A percentile compares a stretch with the other conserved stretches of the same genome.
phyloP scores from a whole-genome alignment of 1,140 invertebrate species.

The Drosophila lini region DNA sequence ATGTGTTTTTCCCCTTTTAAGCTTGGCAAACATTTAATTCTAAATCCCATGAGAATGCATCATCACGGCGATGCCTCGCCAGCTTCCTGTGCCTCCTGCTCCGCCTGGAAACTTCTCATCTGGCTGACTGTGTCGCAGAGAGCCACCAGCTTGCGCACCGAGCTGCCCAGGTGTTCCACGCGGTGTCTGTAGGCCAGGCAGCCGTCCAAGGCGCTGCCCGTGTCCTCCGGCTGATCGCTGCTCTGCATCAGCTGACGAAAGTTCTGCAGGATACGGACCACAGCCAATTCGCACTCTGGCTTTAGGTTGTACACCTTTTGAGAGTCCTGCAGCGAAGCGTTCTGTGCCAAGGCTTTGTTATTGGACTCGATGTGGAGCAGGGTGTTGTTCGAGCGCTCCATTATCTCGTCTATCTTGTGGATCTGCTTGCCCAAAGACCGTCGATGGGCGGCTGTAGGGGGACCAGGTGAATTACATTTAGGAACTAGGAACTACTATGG shows the following conservation, averaged over 20 bases:
- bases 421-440: constrained; percentile 42
- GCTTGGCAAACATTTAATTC: too few relatives aligned
- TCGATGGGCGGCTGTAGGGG: constrained; percentile 33
- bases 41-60: neutral
- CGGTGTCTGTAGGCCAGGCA: constrained; percentile 45
- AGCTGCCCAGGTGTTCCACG: constrained; percentile 59
- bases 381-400: constrained; percentile 72
- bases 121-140: constrained; percentile 58
- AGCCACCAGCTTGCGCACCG: constrained; percentile 66
- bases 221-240: constrained; percentile 10
- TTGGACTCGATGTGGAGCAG: constrained; percentile 65
- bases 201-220: constrained; percentile 30
- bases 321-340: neutral
- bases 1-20: neutral
- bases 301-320: constrained; percentile 43
- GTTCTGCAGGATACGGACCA: constrained; percentile 66
- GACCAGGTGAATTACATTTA: neutral
- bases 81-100: constrained; percentile 4
- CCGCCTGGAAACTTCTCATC: constrained; percentile 32
- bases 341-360: constrained; percentile 22
- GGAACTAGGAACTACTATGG: neutral
- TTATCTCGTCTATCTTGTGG: constrained; percentile 56
- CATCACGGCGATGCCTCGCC: constrained; percentile 32
- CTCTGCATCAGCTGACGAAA: constrained; percentile 48
- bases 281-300: constrained; percentile 37